Evolutionary conservation across 2,113 vertebrate species (phyloP), one percentile per base, ranked within the genome.

Genomic region (Chloebia gouldiae): DNA sequence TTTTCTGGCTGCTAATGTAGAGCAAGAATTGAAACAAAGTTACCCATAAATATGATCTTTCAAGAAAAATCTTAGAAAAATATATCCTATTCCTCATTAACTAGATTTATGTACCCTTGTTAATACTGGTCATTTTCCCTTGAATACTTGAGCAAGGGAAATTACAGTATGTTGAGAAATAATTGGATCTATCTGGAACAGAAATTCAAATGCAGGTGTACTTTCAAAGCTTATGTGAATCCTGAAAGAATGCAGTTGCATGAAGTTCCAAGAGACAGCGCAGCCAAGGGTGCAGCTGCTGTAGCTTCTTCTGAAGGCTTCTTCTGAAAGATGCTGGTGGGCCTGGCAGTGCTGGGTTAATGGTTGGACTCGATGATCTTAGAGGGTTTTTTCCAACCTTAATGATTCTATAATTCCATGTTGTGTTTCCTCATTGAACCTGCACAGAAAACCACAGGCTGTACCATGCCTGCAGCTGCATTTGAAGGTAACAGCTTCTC

Each of bases 51-150:
- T 87, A 68, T 13, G 50, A 15, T 12, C 54, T 65, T 64, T 72
- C 11, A 0, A 85, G 84, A 50, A 4, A 14, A 81, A 84, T 84
- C 72, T 91, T 81, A 59, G 73, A 70, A 40, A 91, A 93, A 93
- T 66, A 56, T 56, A 85, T 89, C 86, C 69, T 86, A 16, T 64
- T 91, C 60, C 78, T 93, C 37, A 68, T 94, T 95, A 93, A 76
- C 37, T 11, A 83, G 91, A 92, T 95, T 90, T 77, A 81, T 90
- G 50, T 63, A 85, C 90, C 88, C 66, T 51, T 63, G 47, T 66
- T 93, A 90, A 61, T 65, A 77, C 24, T 6, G 11, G 68, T 81
- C 20, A 0, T 80, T 93, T 92, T 86, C 88, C 80, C 76, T 81
- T 70, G 70, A 95, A 91, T 85, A 59, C 75, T 54, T 35, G 42